These are phyloP conservation scores for Pseudobourletiella spinata DNA, from an alignment of 1,140 invertebrate genomes.

Conservation along the genomic window DNA sequence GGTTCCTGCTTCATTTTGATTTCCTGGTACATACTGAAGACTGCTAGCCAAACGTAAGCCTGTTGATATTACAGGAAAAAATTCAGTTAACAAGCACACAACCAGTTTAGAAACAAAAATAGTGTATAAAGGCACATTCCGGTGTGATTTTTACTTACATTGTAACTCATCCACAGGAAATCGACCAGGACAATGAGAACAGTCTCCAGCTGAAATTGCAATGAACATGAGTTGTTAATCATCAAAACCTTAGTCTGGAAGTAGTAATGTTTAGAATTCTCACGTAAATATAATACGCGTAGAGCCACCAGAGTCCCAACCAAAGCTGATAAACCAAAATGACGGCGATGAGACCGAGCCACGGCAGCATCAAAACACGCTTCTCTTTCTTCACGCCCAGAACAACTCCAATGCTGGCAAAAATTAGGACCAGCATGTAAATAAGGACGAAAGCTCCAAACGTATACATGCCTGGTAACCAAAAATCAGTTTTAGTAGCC, in stretches of 20 bases:
- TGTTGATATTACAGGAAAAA: constrained; percentile 43
- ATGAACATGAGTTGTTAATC: too few relatives aligned
- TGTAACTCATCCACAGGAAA: constrained; percentile 72
- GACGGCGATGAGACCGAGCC: constrained; percentile 60
- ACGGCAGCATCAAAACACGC: constrained; percentile 68
- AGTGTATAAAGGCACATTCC: neutral
- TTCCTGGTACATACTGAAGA: constrained; percentile 71
- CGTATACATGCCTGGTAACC: constrained; percentile 19
- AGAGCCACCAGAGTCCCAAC: constrained; percentile 72
- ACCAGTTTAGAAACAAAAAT: neutral
- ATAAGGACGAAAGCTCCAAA: constrained; percentile 62
- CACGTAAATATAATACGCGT: constrained; percentile 83
- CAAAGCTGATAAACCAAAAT: constrained; percentile 64
- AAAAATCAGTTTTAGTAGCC: too few relatives aligned
- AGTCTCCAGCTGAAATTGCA: constrained; percentile 58
- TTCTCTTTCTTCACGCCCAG: constrained; percentile 54
- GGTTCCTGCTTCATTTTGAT: constrained; percentile 69
- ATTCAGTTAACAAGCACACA: too few relatives aligned
- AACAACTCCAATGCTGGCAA: constrained; percentile 54
- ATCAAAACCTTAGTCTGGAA: too few relatives aligned
- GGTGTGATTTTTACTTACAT: constrained; percentile 61
- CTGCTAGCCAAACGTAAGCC: constrained; percentile 77
- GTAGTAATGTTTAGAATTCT: too few relatives aligned
- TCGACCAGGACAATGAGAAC: constrained; percentile 62
- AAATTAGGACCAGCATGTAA: constrained; percentile 59